phyloP scores from a whole-genome alignment of 2,113 vertebrate genomes.

The Trachemys scripta region DNA sequence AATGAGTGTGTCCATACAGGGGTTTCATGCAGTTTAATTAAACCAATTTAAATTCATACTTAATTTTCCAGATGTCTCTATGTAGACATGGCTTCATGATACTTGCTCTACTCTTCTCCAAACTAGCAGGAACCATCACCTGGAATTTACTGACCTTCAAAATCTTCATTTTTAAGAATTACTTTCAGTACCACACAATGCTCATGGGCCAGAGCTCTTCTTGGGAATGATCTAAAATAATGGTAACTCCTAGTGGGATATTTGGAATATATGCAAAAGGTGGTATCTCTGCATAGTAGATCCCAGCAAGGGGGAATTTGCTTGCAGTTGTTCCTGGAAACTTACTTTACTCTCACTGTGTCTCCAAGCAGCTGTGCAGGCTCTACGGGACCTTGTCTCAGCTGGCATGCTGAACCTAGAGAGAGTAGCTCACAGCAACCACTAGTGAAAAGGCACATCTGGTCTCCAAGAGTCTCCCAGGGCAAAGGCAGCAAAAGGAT shows the following conservation, averaged over 20 bases:
- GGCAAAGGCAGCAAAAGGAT: not conserved
- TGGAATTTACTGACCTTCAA: not conserved
- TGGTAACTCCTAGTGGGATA: constrained; percentile 6
- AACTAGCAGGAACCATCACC: not conserved
- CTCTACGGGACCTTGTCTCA: not conserved
- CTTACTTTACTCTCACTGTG: not conserved
- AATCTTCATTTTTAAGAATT: not conserved
- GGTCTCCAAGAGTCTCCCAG: not conserved
- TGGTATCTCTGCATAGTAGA: not conserved
- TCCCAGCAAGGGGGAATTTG: not conserved
- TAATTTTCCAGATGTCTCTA: constrained; percentile 28
- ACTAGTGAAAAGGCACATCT: not conserved
- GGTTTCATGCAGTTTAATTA: constrained; percentile 7
- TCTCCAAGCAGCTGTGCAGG: not conserved
- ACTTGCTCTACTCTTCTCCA: constrained; percentile 27
- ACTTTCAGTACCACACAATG: not conserved
- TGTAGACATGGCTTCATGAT: not conserved
- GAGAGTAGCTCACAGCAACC: not conserved
- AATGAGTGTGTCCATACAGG: constrained; percentile 8
- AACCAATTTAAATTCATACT: not conserved
- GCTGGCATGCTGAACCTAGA: not conserved
- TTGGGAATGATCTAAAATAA: not conserved
- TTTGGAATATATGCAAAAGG: not conserved
- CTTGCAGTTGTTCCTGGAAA: not conserved
- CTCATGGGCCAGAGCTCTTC: not conserved